Base-by-base conservation (phyloP, 2,888 invertebrate species). In the Bembecia ichneumoniformis region DNA sequence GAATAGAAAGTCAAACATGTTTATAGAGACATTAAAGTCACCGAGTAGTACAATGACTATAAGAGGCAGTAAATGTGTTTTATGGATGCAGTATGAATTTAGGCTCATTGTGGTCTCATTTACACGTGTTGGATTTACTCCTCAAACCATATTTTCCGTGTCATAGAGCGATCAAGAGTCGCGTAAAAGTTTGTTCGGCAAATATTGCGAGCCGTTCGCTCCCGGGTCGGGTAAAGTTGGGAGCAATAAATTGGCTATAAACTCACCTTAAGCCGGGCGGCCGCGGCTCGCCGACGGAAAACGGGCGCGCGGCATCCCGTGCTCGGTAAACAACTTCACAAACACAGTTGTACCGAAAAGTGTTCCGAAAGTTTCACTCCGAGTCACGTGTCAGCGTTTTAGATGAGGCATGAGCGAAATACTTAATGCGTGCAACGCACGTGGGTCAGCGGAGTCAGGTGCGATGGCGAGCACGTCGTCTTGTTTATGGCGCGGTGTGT, bases 301-400 rank as follows among this genome's bases (percentile, higher is more conserved):
- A 69, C 75, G 71, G 68, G 71, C 73, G 69, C 77, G 77, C 81
- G 80, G 77, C 84, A 86, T 84, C 65, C 76, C 80, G 76, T 80
- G 76, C 76, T 69, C 64, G 66, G 66, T 71, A 70, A 28, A 68
- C 69, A 77, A 80, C 74, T 77, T 82, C 82, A 82, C 83, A 79
- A 79, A 78, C 83, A 83, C 84, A 81, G 81, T 76, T 70, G 71
- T 72, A 68, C 58, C 65, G 52, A 63, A 66, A 71, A 77, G 71
- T 65, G 76, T 76, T 77, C 68, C 66, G 62, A 64, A 67, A 68
- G 77, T 79, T 79, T 78, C 82, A 83, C 83, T 80, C 73, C 60
- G 66, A 74, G 82, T 82, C 86, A 84, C 84, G 86, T 84, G 83
- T 82, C 76, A 75, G 74, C 77, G 81, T 82, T 81, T 82, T 80